A percentile compares a stretch with the other conserved stretches of the same genome.
These are phyloP conservation scores for Oreamnos americanus DNA, from an alignment of 2,113 vertebrate genomes.

Conservation along the genomic window DNA sequence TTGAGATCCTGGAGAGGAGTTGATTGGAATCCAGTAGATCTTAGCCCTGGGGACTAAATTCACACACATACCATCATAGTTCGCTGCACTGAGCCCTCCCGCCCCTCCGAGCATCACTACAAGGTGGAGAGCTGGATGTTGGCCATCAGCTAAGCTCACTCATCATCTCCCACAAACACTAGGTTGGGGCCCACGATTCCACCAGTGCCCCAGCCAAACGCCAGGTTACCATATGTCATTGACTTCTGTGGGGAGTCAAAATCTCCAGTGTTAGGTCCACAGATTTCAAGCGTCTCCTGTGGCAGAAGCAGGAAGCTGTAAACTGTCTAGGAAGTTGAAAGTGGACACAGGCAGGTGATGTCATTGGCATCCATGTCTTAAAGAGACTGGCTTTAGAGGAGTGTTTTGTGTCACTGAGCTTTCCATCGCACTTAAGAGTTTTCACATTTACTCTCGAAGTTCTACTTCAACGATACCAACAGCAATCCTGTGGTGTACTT, in stretches of 20 bases:
- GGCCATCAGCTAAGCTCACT: background rate
- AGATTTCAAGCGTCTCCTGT: background rate
- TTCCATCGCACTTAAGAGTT: fast-evolving
- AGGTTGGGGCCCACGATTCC: background rate
- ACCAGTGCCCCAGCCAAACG: background rate
- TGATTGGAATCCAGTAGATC: background rate
- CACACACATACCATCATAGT: fast-evolving
- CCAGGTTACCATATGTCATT: fast-evolving
- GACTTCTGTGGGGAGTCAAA: background rate
- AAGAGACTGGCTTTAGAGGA: background rate
- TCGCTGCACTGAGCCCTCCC: fast-evolving
- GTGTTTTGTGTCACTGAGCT: background rate
- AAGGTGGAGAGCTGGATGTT: fast-evolving
- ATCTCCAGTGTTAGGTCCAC: background rate
- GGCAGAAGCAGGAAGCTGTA: background rate
- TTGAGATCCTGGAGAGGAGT: background rate
- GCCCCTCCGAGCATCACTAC: fast-evolving
- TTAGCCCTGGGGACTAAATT: background rate
- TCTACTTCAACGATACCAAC: background rate
- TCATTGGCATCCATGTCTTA: background rate
- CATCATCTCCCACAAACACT: background rate
- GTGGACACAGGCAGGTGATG: background rate
- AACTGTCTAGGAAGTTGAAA: background rate
- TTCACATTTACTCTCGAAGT: background rate
- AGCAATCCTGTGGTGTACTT: background rate